Evolutionary conservation across 1,140 invertebrate genomes (phyloP).

Genomic region (Leguminivora glycinivorella): DNA sequence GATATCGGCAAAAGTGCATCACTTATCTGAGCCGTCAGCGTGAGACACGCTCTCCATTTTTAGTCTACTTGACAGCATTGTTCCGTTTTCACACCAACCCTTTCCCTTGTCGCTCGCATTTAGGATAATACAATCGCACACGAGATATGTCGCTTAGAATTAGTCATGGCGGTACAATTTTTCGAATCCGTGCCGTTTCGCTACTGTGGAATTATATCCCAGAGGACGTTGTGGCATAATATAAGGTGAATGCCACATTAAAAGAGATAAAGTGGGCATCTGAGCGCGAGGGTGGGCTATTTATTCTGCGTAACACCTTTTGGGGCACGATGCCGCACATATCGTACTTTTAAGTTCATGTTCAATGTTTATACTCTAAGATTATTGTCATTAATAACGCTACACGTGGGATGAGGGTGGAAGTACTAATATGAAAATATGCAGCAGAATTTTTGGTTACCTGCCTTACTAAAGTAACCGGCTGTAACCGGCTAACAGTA

Average conservation of each 20-base stretch:
- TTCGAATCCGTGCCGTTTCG: constrained; percentile 9
- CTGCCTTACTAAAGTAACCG: too few species aligned
- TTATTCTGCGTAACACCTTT: constrained; percentile 22
- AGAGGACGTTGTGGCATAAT: constrained; percentile 2
- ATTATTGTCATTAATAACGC: not conserved
- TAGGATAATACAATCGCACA: constrained; percentile 6
- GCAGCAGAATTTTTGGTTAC: too few species aligned
- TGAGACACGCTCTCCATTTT: not conserved
- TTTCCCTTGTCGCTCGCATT: constrained; percentile 16
- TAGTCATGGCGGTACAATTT: constrained; percentile 18
- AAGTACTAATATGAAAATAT: too few species aligned
- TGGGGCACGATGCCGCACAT: not conserved
- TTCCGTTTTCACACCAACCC: constrained; percentile 14
- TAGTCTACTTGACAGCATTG: not conserved
- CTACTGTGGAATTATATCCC: constrained; percentile 6
- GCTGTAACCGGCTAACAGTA: too few species aligned
- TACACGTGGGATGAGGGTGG: too few species aligned
- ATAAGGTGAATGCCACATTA: constrained; percentile 24
- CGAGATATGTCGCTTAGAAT: constrained; percentile 20
- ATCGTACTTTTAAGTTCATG: constrained; percentile 15
- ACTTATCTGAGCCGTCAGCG: not conserved
- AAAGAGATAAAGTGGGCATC: constrained; percentile 24
- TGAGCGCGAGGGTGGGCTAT: constrained; percentile 10
- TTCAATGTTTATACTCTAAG: not conserved
- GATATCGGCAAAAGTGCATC: too few species aligned